Evolutionary conservation across 2,888 invertebrate species (phyloP).

Genomic region (Cephonodes hylas): DNA sequence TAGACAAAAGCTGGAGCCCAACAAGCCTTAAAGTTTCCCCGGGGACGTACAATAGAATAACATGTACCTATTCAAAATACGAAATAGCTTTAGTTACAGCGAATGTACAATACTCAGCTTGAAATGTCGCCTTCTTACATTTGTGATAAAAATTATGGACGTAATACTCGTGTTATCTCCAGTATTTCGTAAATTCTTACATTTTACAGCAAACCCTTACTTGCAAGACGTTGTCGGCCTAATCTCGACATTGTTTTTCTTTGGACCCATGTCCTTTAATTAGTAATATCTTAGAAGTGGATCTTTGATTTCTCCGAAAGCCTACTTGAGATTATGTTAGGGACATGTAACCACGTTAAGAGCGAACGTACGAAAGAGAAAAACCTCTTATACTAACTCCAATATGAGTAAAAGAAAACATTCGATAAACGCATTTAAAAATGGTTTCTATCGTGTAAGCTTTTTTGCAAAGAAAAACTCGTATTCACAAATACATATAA

Average conservation of each 20-base stretch:
- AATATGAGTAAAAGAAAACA: neutral
- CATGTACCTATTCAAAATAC: slow-evolving; percentile 1
- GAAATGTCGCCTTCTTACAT: neutral
- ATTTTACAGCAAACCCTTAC: neutral
- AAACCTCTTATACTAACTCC: neutral
- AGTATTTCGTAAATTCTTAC: neutral
- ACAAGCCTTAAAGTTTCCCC: slow-evolving; percentile 11
- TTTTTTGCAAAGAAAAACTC: neutral
- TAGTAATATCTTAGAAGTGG: neutral
- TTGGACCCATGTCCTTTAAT: neutral
- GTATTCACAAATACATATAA: neutral
- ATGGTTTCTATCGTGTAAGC: neutral
- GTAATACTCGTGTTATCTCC: neutral
- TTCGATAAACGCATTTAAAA: neutral
- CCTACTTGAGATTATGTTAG: neutral
- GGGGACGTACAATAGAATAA: slow-evolving; percentile 9
- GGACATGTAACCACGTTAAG: neutral
- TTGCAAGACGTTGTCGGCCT: neutral
- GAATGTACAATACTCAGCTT: neutral
- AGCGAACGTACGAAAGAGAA: neutral
- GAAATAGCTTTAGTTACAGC: slow-evolving; percentile 1
- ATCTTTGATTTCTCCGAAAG: neutral
- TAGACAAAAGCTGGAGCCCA: slow-evolving; percentile 15
- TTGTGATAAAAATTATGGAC: neutral
- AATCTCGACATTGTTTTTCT: neutral